Percentiles rank a stretch among this genome's conserved stretches.
Conservation (phyloP, 2,888 invertebrate species). For the Clivina fossor region DNA sequence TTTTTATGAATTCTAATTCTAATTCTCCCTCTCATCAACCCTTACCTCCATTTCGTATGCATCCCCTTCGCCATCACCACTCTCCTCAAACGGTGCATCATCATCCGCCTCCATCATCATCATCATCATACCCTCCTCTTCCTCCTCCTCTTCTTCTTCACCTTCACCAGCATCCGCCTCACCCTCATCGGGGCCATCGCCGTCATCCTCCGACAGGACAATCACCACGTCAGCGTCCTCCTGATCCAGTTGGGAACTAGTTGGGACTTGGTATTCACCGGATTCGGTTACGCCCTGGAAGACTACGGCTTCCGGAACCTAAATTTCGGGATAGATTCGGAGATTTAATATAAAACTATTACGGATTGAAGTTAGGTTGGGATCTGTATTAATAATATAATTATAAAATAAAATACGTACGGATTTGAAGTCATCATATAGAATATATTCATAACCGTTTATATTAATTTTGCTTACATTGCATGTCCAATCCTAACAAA, state of each 20-base stretch:
- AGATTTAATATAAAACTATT: too few relatives aligned
- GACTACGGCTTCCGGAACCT: slow-evolving; percentile 34
- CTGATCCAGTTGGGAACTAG: slow-evolving; percentile 83
- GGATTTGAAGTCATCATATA: too few relatives aligned
- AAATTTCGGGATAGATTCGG: too few relatives aligned
- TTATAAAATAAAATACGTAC: too few relatives aligned
- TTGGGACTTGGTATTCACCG: slow-evolving; percentile 79
- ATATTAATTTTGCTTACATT: too few relatives aligned
- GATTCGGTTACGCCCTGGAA: slow-evolving; percentile 61
- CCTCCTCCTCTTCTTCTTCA: slow-evolving; percentile 60
- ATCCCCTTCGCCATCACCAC: slow-evolving; percentile 59
- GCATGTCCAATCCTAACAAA: too few relatives aligned
- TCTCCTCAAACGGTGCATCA: slow-evolving; percentile 53
- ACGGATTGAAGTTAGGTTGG: too few relatives aligned
- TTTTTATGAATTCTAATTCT: too few relatives aligned
- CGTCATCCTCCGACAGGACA: slow-evolving; percentile 79
- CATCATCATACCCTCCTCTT: too few relatives aligned
- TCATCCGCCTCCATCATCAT: slow-evolving; percentile 60
- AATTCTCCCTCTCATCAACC: slow-evolving; percentile 48
- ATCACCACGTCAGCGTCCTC: slow-evolving; percentile 83
- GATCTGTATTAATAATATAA: too few relatives aligned
- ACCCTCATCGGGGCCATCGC: slow-evolving; percentile 56
- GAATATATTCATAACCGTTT: too few relatives aligned
- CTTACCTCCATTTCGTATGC: slow-evolving; percentile 58
- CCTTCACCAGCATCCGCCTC: slow-evolving; percentile 55